These are phyloP conservation scores for Darevskia mixta DNA, from an alignment of 2,797 vertebrate species.

Conservation along the genomic window DNA sequence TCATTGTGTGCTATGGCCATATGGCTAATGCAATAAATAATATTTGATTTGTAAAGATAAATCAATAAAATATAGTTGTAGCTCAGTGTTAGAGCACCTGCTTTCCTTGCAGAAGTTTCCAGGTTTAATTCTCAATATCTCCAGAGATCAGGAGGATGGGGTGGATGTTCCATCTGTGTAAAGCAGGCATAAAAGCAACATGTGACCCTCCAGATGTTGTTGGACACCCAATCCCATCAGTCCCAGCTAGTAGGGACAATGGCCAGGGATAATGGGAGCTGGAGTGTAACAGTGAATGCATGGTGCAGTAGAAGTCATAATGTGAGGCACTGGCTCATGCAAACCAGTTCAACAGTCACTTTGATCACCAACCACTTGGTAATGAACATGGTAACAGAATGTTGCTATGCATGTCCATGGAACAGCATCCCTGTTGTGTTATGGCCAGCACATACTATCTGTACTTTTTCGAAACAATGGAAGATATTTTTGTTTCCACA, in stretches of 20 bases:
- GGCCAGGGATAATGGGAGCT: too few relatives aligned
- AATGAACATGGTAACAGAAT: constrained; percentile 47
- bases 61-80: too few relatives aligned
- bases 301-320: not conserved
- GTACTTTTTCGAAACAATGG: not conserved
- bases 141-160: too few relatives aligned
- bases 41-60: too few relatives aligned
- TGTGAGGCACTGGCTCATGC: not conserved
- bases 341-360: not conserved
- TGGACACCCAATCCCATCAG: not conserved
- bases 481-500: constrained; percentile 38
- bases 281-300: not conserved
- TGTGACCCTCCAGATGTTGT: not conserved
- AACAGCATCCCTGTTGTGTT: not conserved
- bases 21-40: too few relatives aligned
- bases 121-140: too few relatives aligned
- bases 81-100: too few relatives aligned
- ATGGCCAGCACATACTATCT: too few relatives aligned
- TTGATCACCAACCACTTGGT: constrained; percentile 54
- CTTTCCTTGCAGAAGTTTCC: too few relatives aligned
- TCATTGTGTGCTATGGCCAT: too few relatives aligned
- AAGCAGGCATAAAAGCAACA: not conserved
- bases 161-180: not conserved
- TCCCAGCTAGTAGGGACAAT: not conserved
- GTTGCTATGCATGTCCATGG: constrained; percentile 60